Evolutionary conservation across 2,888 invertebrate genomes (phyloP).

Genomic region (Scaeva pyrastri): DNA sequence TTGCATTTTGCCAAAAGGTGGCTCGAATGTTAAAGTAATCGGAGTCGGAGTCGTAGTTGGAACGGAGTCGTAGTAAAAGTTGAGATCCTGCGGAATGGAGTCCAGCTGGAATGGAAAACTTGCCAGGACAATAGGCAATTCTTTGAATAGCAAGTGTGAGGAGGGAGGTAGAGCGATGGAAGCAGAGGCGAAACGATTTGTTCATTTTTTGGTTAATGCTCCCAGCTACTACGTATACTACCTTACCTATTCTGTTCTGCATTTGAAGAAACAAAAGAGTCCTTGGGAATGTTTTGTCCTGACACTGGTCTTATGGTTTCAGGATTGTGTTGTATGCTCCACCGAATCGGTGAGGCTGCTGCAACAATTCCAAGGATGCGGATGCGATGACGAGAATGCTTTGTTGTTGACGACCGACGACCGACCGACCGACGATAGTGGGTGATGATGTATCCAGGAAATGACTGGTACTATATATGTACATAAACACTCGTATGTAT

Average conservation of each 20-base stretch:
- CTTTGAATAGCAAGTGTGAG: background rate
- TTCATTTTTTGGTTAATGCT: background rate
- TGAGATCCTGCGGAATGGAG: background rate
- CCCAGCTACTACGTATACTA: constrained; percentile 4
- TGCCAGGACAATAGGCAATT: constrained; percentile 45
- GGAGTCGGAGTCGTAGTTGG: too few species aligned
- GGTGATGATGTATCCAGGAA: constrained; percentile 58
- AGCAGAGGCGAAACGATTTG: constrained; percentile 1
- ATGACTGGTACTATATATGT: constrained; percentile 24
- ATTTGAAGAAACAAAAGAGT: constrained; percentile 37
- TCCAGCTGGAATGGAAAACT: constrained; percentile 23
- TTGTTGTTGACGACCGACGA: background rate
- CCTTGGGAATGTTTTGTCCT: constrained; percentile 47
- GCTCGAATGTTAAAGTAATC: background rate
- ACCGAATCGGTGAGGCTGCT: constrained; percentile 13
- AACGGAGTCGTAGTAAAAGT: background rate
- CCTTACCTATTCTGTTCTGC: background rate
- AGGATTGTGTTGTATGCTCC: constrained; percentile 10
- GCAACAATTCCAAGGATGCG: constrained; percentile 12
- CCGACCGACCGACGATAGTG: background rate
- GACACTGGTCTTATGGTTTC: constrained; percentile 8
- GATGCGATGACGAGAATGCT: constrained; percentile 18
- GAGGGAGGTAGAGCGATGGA: background rate
- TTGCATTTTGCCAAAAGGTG: constrained; percentile 45
- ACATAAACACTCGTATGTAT: too few species aligned